Base-by-base conservation (phyloP, 2,888 invertebrate species). In the Micropterix aruncella region DNA sequence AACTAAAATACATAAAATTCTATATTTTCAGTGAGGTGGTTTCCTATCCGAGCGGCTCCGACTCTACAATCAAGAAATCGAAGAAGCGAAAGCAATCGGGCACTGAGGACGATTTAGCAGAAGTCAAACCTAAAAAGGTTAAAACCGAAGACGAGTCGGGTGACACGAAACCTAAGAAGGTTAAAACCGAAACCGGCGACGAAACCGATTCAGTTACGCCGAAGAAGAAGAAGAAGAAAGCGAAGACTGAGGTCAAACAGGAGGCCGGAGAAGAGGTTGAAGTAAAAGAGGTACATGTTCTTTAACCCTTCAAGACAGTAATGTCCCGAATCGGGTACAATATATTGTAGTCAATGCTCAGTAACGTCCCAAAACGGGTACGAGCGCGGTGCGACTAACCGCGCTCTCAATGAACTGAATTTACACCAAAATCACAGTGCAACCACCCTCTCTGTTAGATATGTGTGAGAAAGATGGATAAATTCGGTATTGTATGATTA, bases 1-100 rank as follows among this genome's bases (percentile, higher is more conserved):
- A n/a, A n/a, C n/a, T n/a, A n/a, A n/a, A n/a, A n/a, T n/a, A n/a
- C n/a, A n/a, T n/a, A n/a, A n/a, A n/a, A n/a, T n/a, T n/a, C n/a
- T n/a, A n/a, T n/a, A n/a, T n/a, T 41, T 37, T 48, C 55, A 86
- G 91, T 55, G 88, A 93, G 69, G 78, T 90, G 42, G 73, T 82
- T 52, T 79, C 84, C 37, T 93, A 93, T 65, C 78, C 83, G 40
- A 70, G 75, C 5, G 84, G 81, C 2, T 83, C 78, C 1, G 95
- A 95, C 65, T 87, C 85, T 39, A 91, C 92, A 0, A 60, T 93
- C 37, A 70, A 71, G 50, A 64, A 63, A 48, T 56, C 65, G 0
- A 55, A 64, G 3, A 81, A 81, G 58, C 66, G 81, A 16, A 75
- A 77, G 52, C 67, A 75, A 54, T 72, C 74, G 0, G 74, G 75